Evolutionary conservation across 2,113 vertebrate species (phyloP), one percentile per base, ranked within the genome.

Genomic region (Penelope pileata): DNA sequence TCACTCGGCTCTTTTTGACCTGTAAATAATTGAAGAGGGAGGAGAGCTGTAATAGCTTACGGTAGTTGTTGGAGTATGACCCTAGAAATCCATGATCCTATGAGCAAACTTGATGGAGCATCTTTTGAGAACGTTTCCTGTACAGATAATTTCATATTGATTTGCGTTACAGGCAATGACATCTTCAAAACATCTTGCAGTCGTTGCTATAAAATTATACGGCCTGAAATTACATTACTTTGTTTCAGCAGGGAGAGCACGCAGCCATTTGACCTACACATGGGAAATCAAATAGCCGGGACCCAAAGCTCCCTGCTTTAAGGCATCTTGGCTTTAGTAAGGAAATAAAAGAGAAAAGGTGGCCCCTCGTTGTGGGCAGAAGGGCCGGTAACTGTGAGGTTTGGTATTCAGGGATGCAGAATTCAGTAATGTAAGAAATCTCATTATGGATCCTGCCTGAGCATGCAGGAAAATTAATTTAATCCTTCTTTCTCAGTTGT

Each of bases 111-210:
- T 97, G 97, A 97, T 97, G 96, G 92, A 85, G 95, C 64, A 54
- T 98, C 97, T 98, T 98, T 95, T 98, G 96, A 97, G 97, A 98
- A 95, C 95, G 95, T 96, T 98, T 98, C 98, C 98, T 98, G 96
- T 93, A 94, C 97, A 97, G 98, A 97, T 97, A 97, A 98, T 98
- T 98, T 98, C 96, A 97, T 98, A 98, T 98, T 97, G 98, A 98
- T 98, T 97, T 97, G 93, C 97, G 51, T 98, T 98, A 95, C 93
- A 72, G 97, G 97, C 97, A 98, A 80, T 97, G 97, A 94, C 93
- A 97, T 97, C 96, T 96, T 97, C 95, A 96, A 97, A 98, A 92
- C 94, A 91, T 96, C 96, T 97, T 97, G 92, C 91, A 97, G 94
- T 97, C 96, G 97, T 97, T 95, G 47, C 95, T 96, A 83, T 96